phyloP scores from a whole-genome alignment of 2,797 vertebrate species.

The Catostomus latipinnis region DNA sequence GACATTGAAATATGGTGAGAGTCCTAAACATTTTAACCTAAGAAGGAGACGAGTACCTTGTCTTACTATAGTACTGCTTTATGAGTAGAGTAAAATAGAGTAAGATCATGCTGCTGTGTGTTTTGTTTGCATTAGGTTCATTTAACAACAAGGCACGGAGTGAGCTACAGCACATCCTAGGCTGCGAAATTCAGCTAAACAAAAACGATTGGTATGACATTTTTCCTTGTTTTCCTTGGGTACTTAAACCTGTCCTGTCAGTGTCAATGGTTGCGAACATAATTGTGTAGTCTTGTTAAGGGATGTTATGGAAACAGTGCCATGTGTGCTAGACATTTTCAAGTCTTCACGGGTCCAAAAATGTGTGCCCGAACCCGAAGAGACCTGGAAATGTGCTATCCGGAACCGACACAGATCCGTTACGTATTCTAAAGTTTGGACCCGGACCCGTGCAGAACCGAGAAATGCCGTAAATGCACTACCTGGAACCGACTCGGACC shows the following conservation, averaged over 20 bases:
- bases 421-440: no score
- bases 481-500: no score
- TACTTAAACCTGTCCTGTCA: neutral
- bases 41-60: neutral
- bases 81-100: no score
- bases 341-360: no score
- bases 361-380: no score
- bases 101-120: neutral
- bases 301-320: no score
- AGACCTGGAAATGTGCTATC: no score
- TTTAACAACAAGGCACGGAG: constrained; percentile 66
- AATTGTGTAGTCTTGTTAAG: no score
- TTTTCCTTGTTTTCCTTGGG: neutral
- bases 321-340: no score
- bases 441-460: no score
- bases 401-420: no score
- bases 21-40: neutral
- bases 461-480: no score
- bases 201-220: constrained; percentile 71
- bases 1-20: constrained; percentile 76
- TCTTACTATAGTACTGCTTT: neutral
- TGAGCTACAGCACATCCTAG: constrained; percentile 67
- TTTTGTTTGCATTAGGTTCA: constrained; percentile 65
- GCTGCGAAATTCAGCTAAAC: constrained; percentile 72
- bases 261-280: neutral